These are phyloP conservation scores for Gallinago nigripennis DNA, from an alignment of 2,797 vertebrate species.

Conservation along the genomic window DNA sequence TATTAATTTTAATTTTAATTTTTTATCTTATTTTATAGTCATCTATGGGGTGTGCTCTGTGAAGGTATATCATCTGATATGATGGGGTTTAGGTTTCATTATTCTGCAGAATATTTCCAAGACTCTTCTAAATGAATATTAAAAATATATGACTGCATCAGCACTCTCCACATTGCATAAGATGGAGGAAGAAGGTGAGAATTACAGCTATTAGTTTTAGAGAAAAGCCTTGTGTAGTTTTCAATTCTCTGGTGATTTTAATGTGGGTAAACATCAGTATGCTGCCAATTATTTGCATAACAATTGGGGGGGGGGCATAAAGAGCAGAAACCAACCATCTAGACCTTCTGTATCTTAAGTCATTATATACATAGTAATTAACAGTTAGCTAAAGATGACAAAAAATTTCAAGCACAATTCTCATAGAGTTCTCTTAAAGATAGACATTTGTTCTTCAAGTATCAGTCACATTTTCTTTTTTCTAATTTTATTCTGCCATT, in stretches of 20 bases:
- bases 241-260: background rate
- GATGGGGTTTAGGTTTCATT: background rate
- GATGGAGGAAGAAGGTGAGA: background rate
- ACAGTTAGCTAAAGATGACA: background rate
- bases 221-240: background rate
- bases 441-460: background rate
- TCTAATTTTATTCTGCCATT: background rate
- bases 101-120: background rate
- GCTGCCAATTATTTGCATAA: background rate
- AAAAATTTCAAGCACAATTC: background rate
- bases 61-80: background rate
- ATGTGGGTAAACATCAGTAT: background rate
- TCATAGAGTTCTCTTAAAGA: background rate
- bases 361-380: background rate
- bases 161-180: background rate
- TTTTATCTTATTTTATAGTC: background rate
- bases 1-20: background rate
- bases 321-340: background rate
- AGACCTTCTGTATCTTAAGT: background rate
- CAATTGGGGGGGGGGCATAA: rapidly evolving
- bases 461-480: background rate
- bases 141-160: rapidly evolving
- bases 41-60: background rate
- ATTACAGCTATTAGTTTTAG: background rate
- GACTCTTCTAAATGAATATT: background rate